Evolutionary conservation across 2,113 vertebrate species (phyloP), one percentile per base, ranked within the genome.

Genomic region (Myiagra hebetior): DNA sequence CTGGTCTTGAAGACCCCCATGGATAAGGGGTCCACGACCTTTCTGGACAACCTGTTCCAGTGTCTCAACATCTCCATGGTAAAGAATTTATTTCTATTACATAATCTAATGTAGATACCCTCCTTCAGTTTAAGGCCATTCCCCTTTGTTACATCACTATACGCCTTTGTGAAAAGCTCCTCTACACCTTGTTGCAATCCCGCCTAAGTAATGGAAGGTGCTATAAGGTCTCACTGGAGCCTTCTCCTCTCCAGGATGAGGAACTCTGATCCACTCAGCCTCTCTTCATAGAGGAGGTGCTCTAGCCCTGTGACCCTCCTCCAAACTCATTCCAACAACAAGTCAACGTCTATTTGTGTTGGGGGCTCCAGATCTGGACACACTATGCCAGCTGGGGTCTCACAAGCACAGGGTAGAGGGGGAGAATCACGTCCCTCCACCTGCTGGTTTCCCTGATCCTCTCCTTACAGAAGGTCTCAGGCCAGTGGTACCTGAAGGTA

Each of bases 381-480:
- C 59, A 11, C 22, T 59, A 11, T 28, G 39, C 13, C 60, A 75
- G 52, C 8, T 16, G 28, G 33, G 37, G 13, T 46, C 28, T 60
- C 69, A 82, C 23, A n/a, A 44, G 33, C 23, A 30, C 62, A 82
- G 33, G 37, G 23, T 0, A 37, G 37, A 67, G 16, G 7, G 21
- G 10, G 6, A 74, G 33, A 52, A 59, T 39, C 18, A 15, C 19
- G 27, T 67, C 33, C 20, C 53, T 67, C 0, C 0, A 21, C 10
- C 23, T n/a, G 6, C 6, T 60, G 27, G 10, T 15, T 53, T 68
- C 63, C 35, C 44, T 26, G 3, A 26, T 22, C 49, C 44, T 86
- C 33, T 80, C 33, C 26, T 69, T 33, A 27, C 8, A 52, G 30
- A 46, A 50, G 16, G 28, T 83, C 67, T 80, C 76, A 73, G 63